These are phyloP conservation scores for Drosophila parabipectinata DNA, from an alignment of 1,140 invertebrate genomes.

Conservation along the genomic window DNA sequence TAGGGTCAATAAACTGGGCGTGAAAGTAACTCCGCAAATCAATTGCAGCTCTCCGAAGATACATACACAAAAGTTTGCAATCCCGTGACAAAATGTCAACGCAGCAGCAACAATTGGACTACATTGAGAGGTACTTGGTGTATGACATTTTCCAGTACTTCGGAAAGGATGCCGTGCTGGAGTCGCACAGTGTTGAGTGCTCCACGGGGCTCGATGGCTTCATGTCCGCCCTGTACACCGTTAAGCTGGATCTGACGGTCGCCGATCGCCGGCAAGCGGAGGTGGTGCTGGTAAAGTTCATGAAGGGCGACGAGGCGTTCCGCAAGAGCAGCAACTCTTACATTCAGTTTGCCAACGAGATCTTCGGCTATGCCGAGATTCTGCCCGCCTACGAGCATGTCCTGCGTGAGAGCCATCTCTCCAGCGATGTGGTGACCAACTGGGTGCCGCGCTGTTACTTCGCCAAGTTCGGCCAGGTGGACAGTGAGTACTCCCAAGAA, in stretches of 20 bases:
- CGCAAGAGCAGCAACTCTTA: constrained; percentile 69
- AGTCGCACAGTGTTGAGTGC: constrained; percentile 48
- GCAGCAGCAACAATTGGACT: constrained; percentile 62
- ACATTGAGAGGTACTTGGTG: constrained; percentile 64
- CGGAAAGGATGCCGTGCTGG: constrained; percentile 36
- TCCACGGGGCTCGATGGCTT: constrained; percentile 75
- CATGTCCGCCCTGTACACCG: constrained; percentile 77
- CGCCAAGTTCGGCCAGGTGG: constrained; percentile 62
- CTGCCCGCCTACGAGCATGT: constrained; percentile 71
- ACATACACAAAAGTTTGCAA: neutral
- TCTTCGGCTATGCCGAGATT: constrained; percentile 65
- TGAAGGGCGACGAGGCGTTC: constrained; percentile 72
- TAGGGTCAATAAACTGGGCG: neutral
- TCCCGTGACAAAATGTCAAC: constrained; percentile 50
- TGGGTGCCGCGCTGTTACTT: constrained; percentile 61
- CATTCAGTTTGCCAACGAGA: constrained; percentile 75
- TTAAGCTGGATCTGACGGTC: constrained; percentile 54
- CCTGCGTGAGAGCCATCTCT: constrained; percentile 51
- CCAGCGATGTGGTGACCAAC: constrained; percentile 42
- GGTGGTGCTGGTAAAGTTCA: constrained; percentile 73
- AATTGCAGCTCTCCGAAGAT: constrained; percentile 4
- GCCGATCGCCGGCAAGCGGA: constrained; percentile 31
- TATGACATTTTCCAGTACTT: constrained; percentile 68
- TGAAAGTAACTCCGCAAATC: constrained; percentile 4
- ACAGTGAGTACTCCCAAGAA: constrained; percentile 34